phyloP scores from a whole-genome alignment of 1,140 invertebrate genomes.

The Hylaeus volcanicus region DNA sequence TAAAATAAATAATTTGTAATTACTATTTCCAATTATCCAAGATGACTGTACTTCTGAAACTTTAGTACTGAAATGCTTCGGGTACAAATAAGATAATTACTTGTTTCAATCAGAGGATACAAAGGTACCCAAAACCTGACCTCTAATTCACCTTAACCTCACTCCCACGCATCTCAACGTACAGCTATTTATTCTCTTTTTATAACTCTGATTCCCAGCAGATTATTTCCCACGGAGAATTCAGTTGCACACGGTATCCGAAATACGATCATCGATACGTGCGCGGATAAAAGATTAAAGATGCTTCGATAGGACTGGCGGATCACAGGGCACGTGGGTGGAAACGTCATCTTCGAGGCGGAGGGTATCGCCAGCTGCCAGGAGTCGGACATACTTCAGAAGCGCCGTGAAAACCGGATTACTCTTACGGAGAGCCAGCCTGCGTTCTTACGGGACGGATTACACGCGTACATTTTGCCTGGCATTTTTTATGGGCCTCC shows the following conservation, averaged over 20 bases:
- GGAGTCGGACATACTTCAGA: slow-evolving; percentile 44
- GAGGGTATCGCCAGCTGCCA: slow-evolving; percentile 39
- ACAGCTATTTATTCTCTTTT: background rate
- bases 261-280: slow-evolving; percentile 27
- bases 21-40: too few species aligned
- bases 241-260: slow-evolving; percentile 1
- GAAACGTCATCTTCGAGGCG: slow-evolving; percentile 52
- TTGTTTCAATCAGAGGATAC: background rate
- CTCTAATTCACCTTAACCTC: background rate
- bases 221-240: slow-evolving; percentile 18
- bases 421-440: slow-evolving; percentile 25
- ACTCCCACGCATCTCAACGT: background rate
- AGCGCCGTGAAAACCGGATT: slow-evolving; percentile 62
- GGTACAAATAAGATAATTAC: too few species aligned
- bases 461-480: slow-evolving; percentile 43
- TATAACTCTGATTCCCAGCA: slow-evolving; percentile 24
- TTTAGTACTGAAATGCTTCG: too few species aligned
- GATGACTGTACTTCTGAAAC: too few species aligned
- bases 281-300: slow-evolving; percentile 35
- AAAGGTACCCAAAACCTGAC: background rate
- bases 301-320: slow-evolving; percentile 41
- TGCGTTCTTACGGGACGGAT: slow-evolving; percentile 30
- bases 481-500: slow-evolving; percentile 17
- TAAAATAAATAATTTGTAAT: too few species aligned
- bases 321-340: slow-evolving; percentile 57